A percentile compares a stretch with the other conserved stretches of the same genome.
Conservation (phyloP, 2,888 invertebrate genomes). For the Cheilosia vulpina region DNA sequence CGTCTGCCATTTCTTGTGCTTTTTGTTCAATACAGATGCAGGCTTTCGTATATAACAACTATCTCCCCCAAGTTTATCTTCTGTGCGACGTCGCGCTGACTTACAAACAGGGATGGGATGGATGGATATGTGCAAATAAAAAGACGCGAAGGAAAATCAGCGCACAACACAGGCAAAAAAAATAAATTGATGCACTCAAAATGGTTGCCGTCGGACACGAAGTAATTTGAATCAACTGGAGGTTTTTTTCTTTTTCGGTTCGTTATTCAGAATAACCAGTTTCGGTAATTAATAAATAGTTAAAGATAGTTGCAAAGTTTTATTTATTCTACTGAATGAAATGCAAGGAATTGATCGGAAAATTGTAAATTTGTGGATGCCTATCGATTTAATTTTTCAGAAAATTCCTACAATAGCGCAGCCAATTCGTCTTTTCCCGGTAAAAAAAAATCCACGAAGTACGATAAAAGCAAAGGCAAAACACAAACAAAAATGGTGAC, state of each 20-base stretch:
- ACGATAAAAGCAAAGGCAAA: slow-evolving; percentile 31
- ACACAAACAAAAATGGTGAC: slow-evolving; percentile 64
- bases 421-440: slow-evolving; percentile 63
- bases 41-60: slow-evolving; percentile 42
- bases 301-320: not conserved
- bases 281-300: slow-evolving; percentile 28
- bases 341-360: not conserved
- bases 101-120: slow-evolving; percentile 5
- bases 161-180: slow-evolving; percentile 64
- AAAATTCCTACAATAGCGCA: slow-evolving; percentile 48
- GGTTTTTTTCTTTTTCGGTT: slow-evolving; percentile 13
- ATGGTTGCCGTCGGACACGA: slow-evolving; percentile 76
- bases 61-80: slow-evolving; percentile 45
- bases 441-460: slow-evolving; percentile 49
- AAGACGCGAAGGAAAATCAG: slow-evolving; percentile 41
- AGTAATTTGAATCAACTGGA: slow-evolving; percentile 29
- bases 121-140: slow-evolving; percentile 50
- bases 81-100: slow-evolving; percentile 71
- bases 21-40: slow-evolving; percentile 60
- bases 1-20: slow-evolving; percentile 82
- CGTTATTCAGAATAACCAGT: not conserved
- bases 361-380: slow-evolving; percentile 27
- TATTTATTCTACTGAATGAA: slow-evolving; percentile 1
- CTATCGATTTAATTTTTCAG: slow-evolving; percentile 48
- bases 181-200: slow-evolving; percentile 78